These are phyloP conservation scores for Ardeotis arabs DNA, from an alignment of 2,113 vertebrate genomes.

Conservation along the genomic window DNA sequence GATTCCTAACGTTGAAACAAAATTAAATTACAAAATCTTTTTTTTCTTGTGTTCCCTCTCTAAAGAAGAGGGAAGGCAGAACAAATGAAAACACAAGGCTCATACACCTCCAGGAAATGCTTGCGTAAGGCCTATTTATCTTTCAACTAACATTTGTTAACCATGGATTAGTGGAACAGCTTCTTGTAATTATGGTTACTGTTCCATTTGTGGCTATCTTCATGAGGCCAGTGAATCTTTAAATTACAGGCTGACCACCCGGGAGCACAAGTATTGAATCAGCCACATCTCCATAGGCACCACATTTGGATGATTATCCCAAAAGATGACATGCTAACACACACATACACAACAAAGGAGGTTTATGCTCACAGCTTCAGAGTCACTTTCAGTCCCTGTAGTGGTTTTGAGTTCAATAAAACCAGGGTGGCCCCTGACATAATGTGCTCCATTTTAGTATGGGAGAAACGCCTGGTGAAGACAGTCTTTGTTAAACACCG, in stretches of 20 bases:
- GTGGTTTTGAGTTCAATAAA: slow-evolving; percentile 76
- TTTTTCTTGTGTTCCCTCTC: background rate
- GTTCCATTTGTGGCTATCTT: slow-evolving; percentile 79
- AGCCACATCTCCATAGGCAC: slow-evolving; percentile 72
- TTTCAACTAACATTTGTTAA: slow-evolving; percentile 78
- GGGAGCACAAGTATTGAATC: slow-evolving; percentile 66
- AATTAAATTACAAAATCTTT: slow-evolving; percentile 43
- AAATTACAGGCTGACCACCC: slow-evolving; percentile 82
- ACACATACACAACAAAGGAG: slow-evolving; percentile 55
- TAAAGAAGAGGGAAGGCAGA: slow-evolving; percentile 33
- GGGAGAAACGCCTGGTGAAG: slow-evolving; percentile 26
- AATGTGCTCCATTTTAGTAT: slow-evolving; percentile 45
- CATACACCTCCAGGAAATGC: slow-evolving; percentile 67
- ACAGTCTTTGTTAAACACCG: background rate
- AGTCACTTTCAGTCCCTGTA: slow-evolving; percentile 70
- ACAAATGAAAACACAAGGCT: slow-evolving; percentile 49
- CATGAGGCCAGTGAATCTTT: slow-evolving; percentile 75
- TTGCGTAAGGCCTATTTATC: slow-evolving; percentile 68
- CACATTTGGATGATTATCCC: slow-evolving; percentile 71
- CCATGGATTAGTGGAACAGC: slow-evolving; percentile 71
- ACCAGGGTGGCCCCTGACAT: slow-evolving; percentile 73
- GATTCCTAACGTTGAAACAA: slow-evolving; percentile 58
- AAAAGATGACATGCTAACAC: slow-evolving; percentile 62
- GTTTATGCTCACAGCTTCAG: slow-evolving; percentile 60
- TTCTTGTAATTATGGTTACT: slow-evolving; percentile 78